phyloP scores from a whole-genome alignment of 2,888 invertebrate genomes.

The Tenthredo amoena region DNA sequence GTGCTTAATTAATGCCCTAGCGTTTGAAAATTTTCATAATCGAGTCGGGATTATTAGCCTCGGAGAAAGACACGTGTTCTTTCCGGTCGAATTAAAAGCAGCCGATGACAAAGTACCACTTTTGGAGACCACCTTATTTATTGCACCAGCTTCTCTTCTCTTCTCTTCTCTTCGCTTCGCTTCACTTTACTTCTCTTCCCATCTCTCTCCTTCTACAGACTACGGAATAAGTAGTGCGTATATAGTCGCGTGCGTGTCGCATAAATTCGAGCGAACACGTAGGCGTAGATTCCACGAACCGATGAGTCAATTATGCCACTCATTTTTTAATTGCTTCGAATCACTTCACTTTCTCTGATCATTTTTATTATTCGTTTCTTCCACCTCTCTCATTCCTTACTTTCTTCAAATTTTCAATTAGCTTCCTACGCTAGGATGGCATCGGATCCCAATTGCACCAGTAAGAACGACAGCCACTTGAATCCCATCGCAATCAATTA shows the following conservation, averaged over 20 bases:
- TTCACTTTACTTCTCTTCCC: neutral
- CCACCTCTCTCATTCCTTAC: neutral
- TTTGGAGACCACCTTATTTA: slow-evolving; percentile 44
- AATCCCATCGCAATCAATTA: neutral
- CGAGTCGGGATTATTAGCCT: slow-evolving; percentile 34
- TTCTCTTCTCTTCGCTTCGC: neutral
- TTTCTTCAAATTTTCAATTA: neutral
- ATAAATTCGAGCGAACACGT: slow-evolving; percentile 27
- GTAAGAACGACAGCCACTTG: neutral
- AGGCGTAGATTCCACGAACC: slow-evolving; percentile 16
- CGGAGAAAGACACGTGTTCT: slow-evolving; percentile 47
- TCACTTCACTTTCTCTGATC: neutral
- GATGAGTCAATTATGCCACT: slow-evolving; percentile 43
- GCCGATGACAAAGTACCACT: slow-evolving; percentile 50
- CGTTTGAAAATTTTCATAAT: slow-evolving; percentile 49
- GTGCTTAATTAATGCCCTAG: slow-evolving; percentile 25
- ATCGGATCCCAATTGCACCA: neutral
- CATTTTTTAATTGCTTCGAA: slow-evolving; percentile 28
- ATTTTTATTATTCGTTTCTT: neutral
- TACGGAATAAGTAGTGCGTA: slow-evolving; percentile 21
- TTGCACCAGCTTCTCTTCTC: slow-evolving; percentile 19
- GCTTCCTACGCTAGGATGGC: neutral
- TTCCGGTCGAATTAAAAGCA: slow-evolving; percentile 46
- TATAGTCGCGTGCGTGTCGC: neutral
- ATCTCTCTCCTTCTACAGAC: neutral